These are phyloP conservation scores for Metellina segmentata DNA, from an alignment of 2,888 invertebrate genomes.

Conservation along the genomic window DNA sequence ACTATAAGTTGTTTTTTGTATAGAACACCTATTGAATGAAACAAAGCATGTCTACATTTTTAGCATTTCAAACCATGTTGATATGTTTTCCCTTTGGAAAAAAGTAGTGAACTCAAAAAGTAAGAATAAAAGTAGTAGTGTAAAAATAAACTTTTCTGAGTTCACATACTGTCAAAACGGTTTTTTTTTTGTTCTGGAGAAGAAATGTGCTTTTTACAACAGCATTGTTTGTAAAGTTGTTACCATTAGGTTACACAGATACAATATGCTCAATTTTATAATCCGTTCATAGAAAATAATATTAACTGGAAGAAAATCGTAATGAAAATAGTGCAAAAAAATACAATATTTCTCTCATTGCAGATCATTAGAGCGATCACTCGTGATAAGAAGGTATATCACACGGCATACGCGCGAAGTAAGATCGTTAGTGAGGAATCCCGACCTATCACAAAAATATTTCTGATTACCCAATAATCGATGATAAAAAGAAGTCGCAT, in stretches of 20 bases:
- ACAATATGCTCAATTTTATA: not conserved
- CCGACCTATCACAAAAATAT: slow-evolving; percentile 26
- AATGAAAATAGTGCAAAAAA: not conserved
- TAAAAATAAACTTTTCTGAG: no score
- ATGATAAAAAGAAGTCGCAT: slow-evolving; percentile 21
- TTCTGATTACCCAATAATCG: slow-evolving; percentile 53
- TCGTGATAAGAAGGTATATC: not conserved
- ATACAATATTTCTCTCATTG: not conserved
- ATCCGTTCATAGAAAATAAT: not conserved
- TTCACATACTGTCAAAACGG: no score
- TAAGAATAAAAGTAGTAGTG: no score
- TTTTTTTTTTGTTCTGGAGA: no score
- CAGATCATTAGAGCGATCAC: not conserved
- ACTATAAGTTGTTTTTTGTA: no score
- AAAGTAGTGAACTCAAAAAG: no score
- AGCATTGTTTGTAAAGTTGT: not conserved
- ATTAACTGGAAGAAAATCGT: not conserved
- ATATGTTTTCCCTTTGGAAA: no score
- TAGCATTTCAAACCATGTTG: no score
- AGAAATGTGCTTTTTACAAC: not conserved
- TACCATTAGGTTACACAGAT: not conserved
- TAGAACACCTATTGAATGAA: no score
- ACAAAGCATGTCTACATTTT: no score
- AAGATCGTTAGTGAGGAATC: not conserved
- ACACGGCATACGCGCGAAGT: not conserved